Percentiles rank a stretch among this genome's conserved stretches.
Conservation (phyloP, 2,113 vertebrate genomes). For the Rhineura floridana region DNA sequence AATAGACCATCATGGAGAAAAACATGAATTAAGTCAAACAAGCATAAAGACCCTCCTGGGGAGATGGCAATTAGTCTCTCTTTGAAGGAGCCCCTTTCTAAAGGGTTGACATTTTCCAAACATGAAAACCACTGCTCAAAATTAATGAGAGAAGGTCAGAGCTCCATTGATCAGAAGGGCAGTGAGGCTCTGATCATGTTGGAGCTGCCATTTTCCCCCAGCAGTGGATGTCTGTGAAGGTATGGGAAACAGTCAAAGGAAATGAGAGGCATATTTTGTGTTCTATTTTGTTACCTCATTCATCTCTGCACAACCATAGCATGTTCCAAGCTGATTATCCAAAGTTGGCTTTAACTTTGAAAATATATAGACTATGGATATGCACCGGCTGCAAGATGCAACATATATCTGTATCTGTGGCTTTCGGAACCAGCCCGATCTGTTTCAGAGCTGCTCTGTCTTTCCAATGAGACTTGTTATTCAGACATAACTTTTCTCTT, state of each 20-base stretch:
- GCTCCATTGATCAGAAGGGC: neutral
- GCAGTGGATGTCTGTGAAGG: neutral
- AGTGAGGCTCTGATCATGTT: neutral
- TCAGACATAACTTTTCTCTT: no score
- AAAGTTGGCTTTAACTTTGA: neutral
- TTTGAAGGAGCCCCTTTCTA: conserved; percentile 14
- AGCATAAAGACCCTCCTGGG: neutral
- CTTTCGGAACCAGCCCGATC: no score
- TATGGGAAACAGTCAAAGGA: neutral
- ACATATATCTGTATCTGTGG: no score
- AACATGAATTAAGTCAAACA: neutral
- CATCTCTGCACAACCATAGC: no score
- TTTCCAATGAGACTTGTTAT: no score
- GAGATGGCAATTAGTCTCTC: conserved; percentile 20
- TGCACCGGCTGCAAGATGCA: no score
- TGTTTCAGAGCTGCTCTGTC: no score
- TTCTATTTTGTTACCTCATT: neutral
- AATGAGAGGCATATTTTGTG: neutral
- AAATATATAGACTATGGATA: neutral
- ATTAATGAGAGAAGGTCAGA: conserved; percentile 25
- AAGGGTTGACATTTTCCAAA: conserved; percentile 30
- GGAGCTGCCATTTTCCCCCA: neutral
- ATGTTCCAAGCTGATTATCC: no score
- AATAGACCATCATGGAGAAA: neutral
- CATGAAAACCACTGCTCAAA: neutral